These are phyloP conservation scores for Mesopsocus fuscifrons DNA, from an alignment of 2,888 invertebrate genomes.

Conservation along the genomic window DNA sequence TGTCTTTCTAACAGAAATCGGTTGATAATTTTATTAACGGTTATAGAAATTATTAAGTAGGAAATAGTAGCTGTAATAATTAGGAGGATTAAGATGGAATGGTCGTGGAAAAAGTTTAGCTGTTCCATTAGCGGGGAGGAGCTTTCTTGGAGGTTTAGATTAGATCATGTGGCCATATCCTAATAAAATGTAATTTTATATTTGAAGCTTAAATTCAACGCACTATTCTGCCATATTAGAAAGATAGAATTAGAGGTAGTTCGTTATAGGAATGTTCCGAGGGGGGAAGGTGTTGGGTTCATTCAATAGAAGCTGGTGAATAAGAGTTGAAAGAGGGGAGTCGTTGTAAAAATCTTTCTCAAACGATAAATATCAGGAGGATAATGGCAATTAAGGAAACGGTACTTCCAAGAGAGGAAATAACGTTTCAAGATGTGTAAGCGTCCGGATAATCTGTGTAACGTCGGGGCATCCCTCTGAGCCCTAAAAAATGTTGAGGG, in stretches of 20 bases:
- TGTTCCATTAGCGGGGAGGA: conserved; percentile 44
- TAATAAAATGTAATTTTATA: neutral
- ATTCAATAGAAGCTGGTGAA: conserved; percentile 38
- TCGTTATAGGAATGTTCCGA: conserved; percentile 18
- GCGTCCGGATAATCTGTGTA: conserved; percentile 53
- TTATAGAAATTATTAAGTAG: neutral
- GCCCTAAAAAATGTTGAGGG: conserved; percentile 56
- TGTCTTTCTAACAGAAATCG: neutral
- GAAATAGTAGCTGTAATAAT: neutral
- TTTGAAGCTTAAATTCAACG: conserved; percentile 32
- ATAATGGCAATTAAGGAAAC: conserved; percentile 38
- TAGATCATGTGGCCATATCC: conserved; percentile 35
- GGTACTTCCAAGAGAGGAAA: conserved; percentile 46
- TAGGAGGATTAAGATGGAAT: neutral
- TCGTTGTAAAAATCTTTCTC: conserved; percentile 36
- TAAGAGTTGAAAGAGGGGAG: conserved; percentile 30
- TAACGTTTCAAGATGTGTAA: conserved; percentile 42
- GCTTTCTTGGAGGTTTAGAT: conserved; percentile 37
- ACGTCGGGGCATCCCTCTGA: conserved; percentile 54
- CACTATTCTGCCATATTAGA: conserved; percentile 18
- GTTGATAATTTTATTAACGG: neutral
- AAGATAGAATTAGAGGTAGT: conserved; percentile 15
- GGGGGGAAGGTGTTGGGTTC: conserved; percentile 26
- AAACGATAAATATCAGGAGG: conserved; percentile 38
- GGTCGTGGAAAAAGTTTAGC: neutral